These are phyloP conservation scores for Myodes glareolus DNA, from an alignment of 2,113 vertebrate genomes.

Conservation along the genomic window DNA sequence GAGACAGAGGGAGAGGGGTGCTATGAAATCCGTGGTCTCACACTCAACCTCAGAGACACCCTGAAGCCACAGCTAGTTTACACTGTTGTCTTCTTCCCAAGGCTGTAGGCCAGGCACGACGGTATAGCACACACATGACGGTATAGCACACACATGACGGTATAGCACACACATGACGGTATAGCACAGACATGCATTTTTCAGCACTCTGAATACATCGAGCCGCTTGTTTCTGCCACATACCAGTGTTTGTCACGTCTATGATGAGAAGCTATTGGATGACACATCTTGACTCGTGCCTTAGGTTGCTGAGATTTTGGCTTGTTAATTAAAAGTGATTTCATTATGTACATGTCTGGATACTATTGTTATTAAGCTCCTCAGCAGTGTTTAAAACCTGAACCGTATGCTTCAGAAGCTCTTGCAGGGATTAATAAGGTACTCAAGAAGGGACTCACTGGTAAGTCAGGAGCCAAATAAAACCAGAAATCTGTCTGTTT, in stretches of 20 bases:
- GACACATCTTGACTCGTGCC: neutral
- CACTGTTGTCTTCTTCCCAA: neutral
- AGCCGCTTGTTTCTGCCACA: neutral
- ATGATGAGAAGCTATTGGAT: neutral
- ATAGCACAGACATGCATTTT: neutral
- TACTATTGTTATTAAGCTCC: neutral
- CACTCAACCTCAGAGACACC: neutral
- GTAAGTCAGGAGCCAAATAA: neutral
- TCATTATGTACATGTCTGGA: conserved; percentile 17
- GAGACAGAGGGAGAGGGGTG: conserved; percentile 53
- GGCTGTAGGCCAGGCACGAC: neutral
- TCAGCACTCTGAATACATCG: neutral
- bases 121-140: neutral
- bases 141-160: neutral
- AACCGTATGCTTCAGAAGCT: neutral
- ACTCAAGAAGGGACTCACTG: neutral
- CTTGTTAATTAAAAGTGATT: neutral
- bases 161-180: too few species aligned
- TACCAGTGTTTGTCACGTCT: neutral
- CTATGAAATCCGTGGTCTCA: conserved; percentile 14
- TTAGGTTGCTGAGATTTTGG: neutral
- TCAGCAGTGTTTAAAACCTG: neutral
- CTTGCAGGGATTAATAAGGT: neutral
- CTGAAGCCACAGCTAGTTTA: neutral
- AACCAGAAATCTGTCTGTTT: conserved; percentile 17